Evolutionary conservation across 2,113 vertebrate species (phyloP).

Genomic region (Aspiorhynchus laticeps): DNA sequence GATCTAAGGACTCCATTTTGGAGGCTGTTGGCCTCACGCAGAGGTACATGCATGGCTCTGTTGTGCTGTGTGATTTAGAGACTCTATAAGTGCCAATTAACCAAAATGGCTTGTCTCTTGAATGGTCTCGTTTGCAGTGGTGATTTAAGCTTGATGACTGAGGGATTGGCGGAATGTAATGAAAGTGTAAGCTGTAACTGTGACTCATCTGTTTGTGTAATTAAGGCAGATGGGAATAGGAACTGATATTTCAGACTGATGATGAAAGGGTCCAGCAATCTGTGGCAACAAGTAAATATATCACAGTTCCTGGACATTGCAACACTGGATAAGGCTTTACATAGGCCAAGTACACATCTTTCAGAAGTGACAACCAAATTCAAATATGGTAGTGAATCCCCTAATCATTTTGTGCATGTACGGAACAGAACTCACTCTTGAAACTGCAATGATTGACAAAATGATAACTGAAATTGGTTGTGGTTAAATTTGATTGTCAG

Average conservation of each 20-base stretch:
- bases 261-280: slow-evolving; percentile 36
- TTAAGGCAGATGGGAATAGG: slow-evolving; percentile 1
- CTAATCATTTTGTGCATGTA: background rate
- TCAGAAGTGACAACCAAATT: background rate
- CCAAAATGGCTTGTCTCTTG: background rate
- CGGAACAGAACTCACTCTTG: background rate
- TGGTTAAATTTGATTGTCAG: background rate
- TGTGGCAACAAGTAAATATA: slow-evolving; percentile 29
- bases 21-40: slow-evolving; percentile 72
- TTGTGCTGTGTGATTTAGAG: slow-evolving; percentile 35
- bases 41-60: slow-evolving; percentile 77
- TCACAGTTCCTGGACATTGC: background rate
- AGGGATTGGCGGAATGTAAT: background rate
- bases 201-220: slow-evolving; percentile 23
- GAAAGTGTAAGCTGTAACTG: background rate
- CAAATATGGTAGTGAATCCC: background rate
- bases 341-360: background rate
- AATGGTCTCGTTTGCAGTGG: slow-evolving; percentile 3
- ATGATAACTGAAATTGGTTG: no score
- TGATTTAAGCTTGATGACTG: slow-evolving; percentile 10
- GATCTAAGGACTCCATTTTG: slow-evolving; percentile 80
- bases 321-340: background rate
- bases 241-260: slow-evolving; percentile 32
- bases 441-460: background rate
- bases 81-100: slow-evolving; percentile 9